These are phyloP conservation scores for Laupala kohalensis DNA, from an alignment of 1,140 invertebrate genomes.

Conservation along the genomic window DNA sequence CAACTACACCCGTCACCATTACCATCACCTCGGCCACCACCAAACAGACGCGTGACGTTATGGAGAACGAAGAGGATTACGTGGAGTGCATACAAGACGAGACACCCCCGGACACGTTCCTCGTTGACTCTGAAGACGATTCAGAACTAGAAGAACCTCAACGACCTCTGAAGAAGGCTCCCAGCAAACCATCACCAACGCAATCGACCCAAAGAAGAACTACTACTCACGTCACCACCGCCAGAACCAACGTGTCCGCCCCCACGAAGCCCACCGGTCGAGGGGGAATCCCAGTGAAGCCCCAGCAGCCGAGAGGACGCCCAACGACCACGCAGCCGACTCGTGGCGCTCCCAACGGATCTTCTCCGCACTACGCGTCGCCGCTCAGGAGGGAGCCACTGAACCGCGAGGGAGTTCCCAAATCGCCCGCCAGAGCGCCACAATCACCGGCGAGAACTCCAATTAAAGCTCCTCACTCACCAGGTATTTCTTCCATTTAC, in stretches of 20 bases:
- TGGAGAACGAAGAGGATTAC: slow-evolving; percentile 12
- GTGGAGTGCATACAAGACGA: slow-evolving; percentile 20
- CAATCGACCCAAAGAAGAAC: too few relatives aligned
- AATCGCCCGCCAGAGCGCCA: too few relatives aligned
- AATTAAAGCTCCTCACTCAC: too few relatives aligned
- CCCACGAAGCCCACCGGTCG: too few relatives aligned
- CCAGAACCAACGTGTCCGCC: too few relatives aligned
- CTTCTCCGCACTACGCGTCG: neutral
- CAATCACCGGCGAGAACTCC: too few relatives aligned
- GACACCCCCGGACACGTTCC: slow-evolving; percentile 22
- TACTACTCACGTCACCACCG: too few relatives aligned
- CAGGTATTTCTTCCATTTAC: too few relatives aligned
- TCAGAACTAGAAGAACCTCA: neutral
- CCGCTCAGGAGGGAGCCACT: neutral
- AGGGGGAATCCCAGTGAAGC: neutral
- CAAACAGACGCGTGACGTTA: neutral
- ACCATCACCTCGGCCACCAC: neutral
- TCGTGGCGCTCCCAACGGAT: neutral
- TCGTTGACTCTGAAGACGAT: slow-evolving; percentile 16
- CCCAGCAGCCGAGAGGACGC: neutral
- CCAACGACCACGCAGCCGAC: neutral
- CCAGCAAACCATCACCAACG: neutral
- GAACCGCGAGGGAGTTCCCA: neutral
- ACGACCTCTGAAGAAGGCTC: neutral
- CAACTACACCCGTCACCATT: neutral